These are phyloP conservation scores for Dicrostonyx torquatus DNA, from an alignment of 2,797 vertebrate species.

Conservation along the genomic window DNA sequence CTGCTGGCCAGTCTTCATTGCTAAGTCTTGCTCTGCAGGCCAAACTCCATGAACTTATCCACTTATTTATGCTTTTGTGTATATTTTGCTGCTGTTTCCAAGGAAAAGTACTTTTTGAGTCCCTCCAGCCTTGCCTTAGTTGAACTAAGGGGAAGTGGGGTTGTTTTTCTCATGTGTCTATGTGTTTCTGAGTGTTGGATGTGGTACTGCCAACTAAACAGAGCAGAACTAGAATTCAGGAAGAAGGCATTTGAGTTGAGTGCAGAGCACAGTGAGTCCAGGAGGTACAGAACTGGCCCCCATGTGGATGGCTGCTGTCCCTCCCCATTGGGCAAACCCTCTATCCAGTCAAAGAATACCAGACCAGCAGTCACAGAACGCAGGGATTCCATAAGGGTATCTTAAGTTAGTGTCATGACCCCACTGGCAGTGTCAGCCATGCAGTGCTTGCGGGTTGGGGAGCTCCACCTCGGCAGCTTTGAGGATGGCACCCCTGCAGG, in stretches of 20 bases:
- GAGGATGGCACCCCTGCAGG: neutral
- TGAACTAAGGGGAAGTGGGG: conserved; percentile 39
- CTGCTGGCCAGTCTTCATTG: neutral
- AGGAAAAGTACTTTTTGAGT: conserved; percentile 63
- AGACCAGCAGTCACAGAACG: neutral
- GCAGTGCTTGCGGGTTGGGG: neutral
- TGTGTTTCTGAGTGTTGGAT: neutral
- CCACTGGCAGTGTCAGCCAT: accelerated
- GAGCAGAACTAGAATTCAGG: neutral
- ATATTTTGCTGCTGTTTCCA: conserved; percentile 67
- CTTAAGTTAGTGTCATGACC: neutral
- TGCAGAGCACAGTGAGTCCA: neutral
- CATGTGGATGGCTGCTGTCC: neutral
- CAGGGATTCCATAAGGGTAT: neutral
- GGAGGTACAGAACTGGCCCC: neutral
- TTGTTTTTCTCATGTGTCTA: conserved; percentile 37
- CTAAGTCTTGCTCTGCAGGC: neutral
- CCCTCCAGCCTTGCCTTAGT: conserved; percentile 50
- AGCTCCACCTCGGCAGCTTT: neutral
- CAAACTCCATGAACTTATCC: neutral
- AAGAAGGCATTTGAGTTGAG: neutral
- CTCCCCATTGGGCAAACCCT: neutral
- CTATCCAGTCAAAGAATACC: neutral
- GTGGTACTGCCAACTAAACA: conserved; percentile 3
- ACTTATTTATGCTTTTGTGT: conserved; percentile 65